A percentile compares a stretch with the other conserved stretches of the same genome.
Conservation (phyloP, 2,113 vertebrate species). For the Toxotes chatareus region DNA sequence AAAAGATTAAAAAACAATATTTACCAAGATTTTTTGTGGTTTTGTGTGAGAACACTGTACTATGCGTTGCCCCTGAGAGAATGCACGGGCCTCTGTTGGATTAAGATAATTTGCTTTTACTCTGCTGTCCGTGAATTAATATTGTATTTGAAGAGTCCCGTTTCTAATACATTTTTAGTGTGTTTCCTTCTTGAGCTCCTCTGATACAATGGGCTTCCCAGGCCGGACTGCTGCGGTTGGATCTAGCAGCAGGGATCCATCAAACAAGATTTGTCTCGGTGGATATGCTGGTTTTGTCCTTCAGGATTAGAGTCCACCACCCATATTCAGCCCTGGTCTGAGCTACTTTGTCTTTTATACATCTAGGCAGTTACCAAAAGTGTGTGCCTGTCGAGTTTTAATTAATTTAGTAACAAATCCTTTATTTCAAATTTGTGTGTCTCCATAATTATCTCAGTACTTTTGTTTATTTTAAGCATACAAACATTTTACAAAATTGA, state of each 20-base stretch:
- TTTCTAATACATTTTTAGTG: slow-evolving; percentile 68
- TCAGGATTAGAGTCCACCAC: slow-evolving; percentile 75
- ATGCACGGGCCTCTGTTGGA: slow-evolving; percentile 23
- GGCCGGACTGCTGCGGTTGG: slow-evolving; percentile 59
- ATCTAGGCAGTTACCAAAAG: slow-evolving; percentile 14
- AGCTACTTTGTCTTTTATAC: slow-evolving; percentile 39
- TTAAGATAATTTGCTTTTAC: slow-evolving; percentile 62
- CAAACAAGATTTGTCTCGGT: slow-evolving; percentile 82
- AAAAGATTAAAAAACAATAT: not conserved
- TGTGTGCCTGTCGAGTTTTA: slow-evolving; percentile 26
- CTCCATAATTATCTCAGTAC: not conserved
- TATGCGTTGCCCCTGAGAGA: not conserved
- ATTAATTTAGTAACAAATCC: slow-evolving; percentile 11
- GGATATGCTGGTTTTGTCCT: slow-evolving; percentile 78
- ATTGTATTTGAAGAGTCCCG: slow-evolving; percentile 56
- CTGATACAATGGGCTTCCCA: slow-evolving; percentile 70
- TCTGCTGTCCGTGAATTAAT: slow-evolving; percentile 65
- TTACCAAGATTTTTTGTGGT: not conserved
- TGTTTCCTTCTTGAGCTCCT: slow-evolving; percentile 63
- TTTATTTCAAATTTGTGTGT: not conserved
- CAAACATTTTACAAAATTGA: not conserved
- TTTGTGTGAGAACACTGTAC: slow-evolving; percentile 1
- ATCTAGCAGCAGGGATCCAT: slow-evolving; percentile 73
- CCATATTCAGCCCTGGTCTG: slow-evolving; percentile 59
- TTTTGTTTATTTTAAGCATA: not conserved